Percentiles rank a stretch among this genome's conserved stretches.
phyloP scores from a whole-genome alignment of 2,888 invertebrate genomes.

The Zelleria hepariella region DNA sequence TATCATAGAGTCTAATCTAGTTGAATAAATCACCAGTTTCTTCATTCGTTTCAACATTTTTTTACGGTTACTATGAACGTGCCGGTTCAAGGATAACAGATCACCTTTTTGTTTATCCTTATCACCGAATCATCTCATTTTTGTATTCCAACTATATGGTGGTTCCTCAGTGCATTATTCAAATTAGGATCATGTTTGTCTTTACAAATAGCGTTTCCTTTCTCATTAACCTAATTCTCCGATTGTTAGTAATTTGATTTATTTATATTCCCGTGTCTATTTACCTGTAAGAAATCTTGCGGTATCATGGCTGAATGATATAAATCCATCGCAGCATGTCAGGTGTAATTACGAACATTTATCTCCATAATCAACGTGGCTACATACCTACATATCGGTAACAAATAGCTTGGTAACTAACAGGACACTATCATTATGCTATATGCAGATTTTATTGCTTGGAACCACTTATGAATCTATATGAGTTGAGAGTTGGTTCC shows the following conservation, averaged over 20 bases:
- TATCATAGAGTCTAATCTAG: not conserved
- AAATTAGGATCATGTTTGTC: slow-evolving; percentile 2
- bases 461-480: not conserved
- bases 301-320: not conserved
- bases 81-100: slow-evolving; percentile 56
- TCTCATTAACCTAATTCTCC: not conserved
- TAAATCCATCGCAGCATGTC: not conserved
- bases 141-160: slow-evolving; percentile 29
- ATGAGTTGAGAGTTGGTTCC: not conserved
- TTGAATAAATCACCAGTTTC: not conserved
- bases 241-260: not conserved
- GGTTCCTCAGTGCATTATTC: slow-evolving; percentile 2
- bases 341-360: not conserved
- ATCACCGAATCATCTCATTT: slow-evolving; percentile 41
- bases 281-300: not conserved
- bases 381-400: not conserved
- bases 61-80: slow-evolving; percentile 25
- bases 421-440: not conserved
- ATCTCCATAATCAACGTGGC: not conserved
- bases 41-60: not conserved
- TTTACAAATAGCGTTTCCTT: not conserved
- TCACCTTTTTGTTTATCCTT: slow-evolving; percentile 60
- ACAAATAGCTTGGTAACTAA: not conserved
- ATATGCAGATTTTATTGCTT: not conserved
- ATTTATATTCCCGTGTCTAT: not conserved